Base-by-base conservation (phyloP, 2,888 invertebrate species). In the Apamea crenata region DNA sequence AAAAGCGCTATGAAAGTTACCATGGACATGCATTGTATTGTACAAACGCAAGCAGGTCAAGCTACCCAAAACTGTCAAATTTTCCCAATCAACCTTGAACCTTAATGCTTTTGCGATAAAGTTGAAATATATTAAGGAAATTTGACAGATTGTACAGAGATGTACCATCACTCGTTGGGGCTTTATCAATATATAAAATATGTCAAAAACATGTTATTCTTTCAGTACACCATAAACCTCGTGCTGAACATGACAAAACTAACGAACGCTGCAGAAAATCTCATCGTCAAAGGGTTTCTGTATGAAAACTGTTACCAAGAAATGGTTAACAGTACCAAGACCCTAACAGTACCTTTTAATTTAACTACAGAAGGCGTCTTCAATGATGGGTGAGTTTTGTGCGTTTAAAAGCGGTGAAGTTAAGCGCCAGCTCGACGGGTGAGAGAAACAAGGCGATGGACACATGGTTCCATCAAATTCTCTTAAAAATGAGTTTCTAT, bases 191-290 rank as follows among this genome's bases (percentile, higher is more conserved):
- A n/a, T 14, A 71, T 56, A 40, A 29, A 40, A 25, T 32, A 61
- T 44, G 8, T 44, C 14, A 7, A n/a, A 68, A 68, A 40, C 0
- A n/a, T 29, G 4, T 83, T 47, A 63, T 86, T 78, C 32, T 92
- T 92, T 47, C 85, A 94, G 94, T 63, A 87, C 50, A 50, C 59
- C 14, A 88, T 93, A 74, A 73, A 89, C 1, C 81, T 94, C 7
- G 16, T 78, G 1, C 73, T 95, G 6, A 87, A 92, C 47, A 92
- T 93, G 93, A 91, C 88, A 0, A 87, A 78, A 14, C 83, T 89
- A 0, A 90, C 80, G 1, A 93, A 87, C 67, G 59, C 76, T 1
- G 84, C 91, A 16, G 44, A 82, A 36, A 50, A 80, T 1, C 74
- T 94, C 12, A 8, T 67, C 0, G 80, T 94, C 0, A 56, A 85